Percentiles rank a stretch among this genome's conserved stretches.
These are phyloP conservation scores for Trissoscelio sp. DNA, from an alignment of 2,888 invertebrate species.

Conservation along the genomic window DNA sequence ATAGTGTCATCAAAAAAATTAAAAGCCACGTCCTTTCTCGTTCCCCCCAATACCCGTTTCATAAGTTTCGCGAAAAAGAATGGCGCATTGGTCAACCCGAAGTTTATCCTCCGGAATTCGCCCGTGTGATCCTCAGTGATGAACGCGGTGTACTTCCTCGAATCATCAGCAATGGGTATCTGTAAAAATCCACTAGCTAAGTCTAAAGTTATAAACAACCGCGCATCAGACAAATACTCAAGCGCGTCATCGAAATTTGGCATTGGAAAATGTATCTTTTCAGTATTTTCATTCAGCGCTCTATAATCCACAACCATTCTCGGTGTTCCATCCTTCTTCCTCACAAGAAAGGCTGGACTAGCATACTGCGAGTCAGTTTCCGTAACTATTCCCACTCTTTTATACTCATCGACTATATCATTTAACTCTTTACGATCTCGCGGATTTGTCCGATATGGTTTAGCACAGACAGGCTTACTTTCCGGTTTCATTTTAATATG, in stretches of 20 bases:
- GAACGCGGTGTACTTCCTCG: slow-evolving; percentile 20
- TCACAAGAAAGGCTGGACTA: not conserved
- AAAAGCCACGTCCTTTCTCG: not conserved
- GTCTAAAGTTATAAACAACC: not conserved
- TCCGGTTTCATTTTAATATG: slow-evolving; percentile 2
- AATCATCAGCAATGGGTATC: not conserved
- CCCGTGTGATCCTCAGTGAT: slow-evolving; percentile 63
- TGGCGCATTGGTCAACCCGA: slow-evolving; percentile 18
- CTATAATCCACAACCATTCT: slow-evolving; percentile 20
- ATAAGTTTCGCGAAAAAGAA: slow-evolving; percentile 31
- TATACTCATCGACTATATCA: not conserved
- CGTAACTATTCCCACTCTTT: not conserved
- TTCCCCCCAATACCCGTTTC: not conserved
- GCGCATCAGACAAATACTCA: not conserved
- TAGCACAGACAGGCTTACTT: not conserved
- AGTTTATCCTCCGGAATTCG: not conserved
- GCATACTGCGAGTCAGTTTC: not conserved
- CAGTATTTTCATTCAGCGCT: slow-evolving; percentile 2
- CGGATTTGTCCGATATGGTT: slow-evolving; percentile 3
- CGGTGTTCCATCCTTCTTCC: slow-evolving; percentile 8
- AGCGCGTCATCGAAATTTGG: slow-evolving; percentile 14
- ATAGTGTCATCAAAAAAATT: slow-evolving; percentile 21
- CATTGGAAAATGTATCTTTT: slow-evolving; percentile 9
- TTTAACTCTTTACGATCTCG: slow-evolving; percentile 30
- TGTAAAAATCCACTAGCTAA: slow-evolving; percentile 6